phyloP scores from a whole-genome alignment of 2,888 invertebrate genomes.

The Euplexia lucipara region DNA sequence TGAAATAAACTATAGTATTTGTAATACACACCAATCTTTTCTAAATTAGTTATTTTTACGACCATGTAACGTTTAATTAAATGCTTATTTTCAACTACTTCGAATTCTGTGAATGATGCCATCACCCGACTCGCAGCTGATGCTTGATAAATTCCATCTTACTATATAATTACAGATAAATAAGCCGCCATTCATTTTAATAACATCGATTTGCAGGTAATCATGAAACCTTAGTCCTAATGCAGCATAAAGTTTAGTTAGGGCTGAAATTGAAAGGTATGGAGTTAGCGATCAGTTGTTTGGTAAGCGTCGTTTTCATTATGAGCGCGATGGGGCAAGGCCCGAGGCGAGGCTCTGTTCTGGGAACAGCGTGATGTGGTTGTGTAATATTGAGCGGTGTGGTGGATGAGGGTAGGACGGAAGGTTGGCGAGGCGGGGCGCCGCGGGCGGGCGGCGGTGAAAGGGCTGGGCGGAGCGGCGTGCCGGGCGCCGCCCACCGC shows the following conservation, averaged over 20 bases:
- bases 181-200: conserved; percentile 52
- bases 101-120: conserved; percentile 31
- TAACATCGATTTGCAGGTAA: conserved; percentile 46
- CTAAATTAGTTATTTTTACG: conserved; percentile 31
- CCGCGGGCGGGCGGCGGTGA: conserved; percentile 87
- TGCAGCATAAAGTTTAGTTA: conserved; percentile 40
- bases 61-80: conserved; percentile 23
- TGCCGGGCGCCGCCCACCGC: conserved; percentile 86
- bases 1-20: background rate
- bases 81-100: conserved; percentile 29
- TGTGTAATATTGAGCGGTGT: conserved; percentile 80
- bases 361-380: conserved; percentile 76
- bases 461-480: conserved; percentile 89
- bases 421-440: conserved; percentile 78
- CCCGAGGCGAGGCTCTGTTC: conserved; percentile 82
- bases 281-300: conserved; percentile 67
- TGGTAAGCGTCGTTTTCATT: conserved; percentile 79
- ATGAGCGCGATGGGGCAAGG: conserved; percentile 81
- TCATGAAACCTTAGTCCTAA: conserved; percentile 45
- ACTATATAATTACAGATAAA: conserved; percentile 48
- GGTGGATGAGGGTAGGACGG: conserved; percentile 83
- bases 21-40: background rate
- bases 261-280: conserved; percentile 61
- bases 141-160: conserved; percentile 39
- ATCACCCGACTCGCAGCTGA: conserved; percentile 27